Conservation (phyloP, 2,113 vertebrate species). For the Aspidoscelis tigris region DNA sequence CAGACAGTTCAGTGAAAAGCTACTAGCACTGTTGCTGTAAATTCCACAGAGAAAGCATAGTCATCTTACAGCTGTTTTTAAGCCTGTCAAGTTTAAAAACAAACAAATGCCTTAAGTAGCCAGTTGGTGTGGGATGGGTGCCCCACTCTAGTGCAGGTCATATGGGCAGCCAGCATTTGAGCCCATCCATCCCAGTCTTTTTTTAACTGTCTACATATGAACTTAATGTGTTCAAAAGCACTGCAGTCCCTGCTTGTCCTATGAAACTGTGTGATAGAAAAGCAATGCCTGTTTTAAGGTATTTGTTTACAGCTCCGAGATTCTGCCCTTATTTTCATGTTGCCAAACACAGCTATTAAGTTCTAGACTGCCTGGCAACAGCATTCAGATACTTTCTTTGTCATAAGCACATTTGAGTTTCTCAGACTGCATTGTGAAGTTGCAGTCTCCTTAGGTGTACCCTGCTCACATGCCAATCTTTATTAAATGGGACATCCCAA, state of each 20-base stretch:
- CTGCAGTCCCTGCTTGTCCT: not conserved
- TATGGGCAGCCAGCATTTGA: no score
- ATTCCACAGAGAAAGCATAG: no score
- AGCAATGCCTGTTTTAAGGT: not conserved
- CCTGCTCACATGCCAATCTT: conserved; percentile 10
- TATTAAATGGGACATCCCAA: rapidly evolving
- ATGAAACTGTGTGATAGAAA: not conserved
- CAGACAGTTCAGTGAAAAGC: no score
- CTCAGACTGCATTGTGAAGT: not conserved
- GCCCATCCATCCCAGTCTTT: no score
- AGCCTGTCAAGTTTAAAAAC: no score
- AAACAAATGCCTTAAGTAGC: no score
- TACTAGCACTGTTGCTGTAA: no score
- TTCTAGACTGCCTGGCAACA: not conserved
- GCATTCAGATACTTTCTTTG: not conserved
- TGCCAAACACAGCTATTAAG: not conserved
- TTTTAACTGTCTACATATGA: no score
- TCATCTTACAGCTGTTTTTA: no score
- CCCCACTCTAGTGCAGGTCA: no score
- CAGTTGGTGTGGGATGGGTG: no score
- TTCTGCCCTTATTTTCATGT: not conserved
- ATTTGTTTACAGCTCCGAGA: not conserved
- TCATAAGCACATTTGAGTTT: not conserved
- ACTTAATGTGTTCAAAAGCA: no score
- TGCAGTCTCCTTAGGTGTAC: not conserved